A percentile compares a stretch with the other conserved stretches of the same genome.
Conservation (phyloP, 64 coral and sea anemone genomes). For the Pocillopora verrucosa region DNA sequence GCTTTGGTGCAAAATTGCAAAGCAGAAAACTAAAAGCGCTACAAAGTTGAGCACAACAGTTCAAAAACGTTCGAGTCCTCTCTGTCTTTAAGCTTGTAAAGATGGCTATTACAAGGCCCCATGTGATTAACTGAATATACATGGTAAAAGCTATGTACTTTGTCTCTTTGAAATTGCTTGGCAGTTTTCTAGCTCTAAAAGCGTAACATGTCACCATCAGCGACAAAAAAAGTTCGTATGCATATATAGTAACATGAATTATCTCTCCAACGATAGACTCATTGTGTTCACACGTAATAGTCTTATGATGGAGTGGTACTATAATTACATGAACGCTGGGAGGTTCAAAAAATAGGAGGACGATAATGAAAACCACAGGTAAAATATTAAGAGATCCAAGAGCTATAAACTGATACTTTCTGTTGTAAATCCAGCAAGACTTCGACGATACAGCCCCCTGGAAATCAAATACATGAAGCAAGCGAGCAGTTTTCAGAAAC, state of each 20-base stretch:
- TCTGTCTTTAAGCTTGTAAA: constrained; percentile 56
- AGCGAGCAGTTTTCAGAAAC: constrained; percentile 65
- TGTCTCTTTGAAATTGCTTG: constrained; percentile 82
- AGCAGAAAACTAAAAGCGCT: constrained; percentile 65
- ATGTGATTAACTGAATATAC: constrained; percentile 68
- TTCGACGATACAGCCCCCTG: constrained; percentile 37
- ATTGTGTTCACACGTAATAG: neutral
- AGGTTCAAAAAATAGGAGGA: constrained; percentile 47
- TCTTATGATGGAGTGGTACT: constrained; percentile 4
- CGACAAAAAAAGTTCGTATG: constrained; percentile 59
- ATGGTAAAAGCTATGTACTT: constrained; percentile 74
- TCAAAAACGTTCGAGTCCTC: constrained; percentile 18
- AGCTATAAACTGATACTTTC: constrained; percentile 47
- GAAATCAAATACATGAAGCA: constrained; percentile 67
- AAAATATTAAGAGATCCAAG: constrained; percentile 52
- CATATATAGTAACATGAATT: constrained; percentile 36
- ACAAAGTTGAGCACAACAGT: constrained; percentile 32
- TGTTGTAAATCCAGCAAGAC: constrained; percentile 21
- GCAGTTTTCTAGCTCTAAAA: constrained; percentile 85
- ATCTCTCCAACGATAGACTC: neutral
- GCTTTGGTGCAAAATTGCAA: constrained; percentile 72
- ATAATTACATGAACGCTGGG: constrained; percentile 45
- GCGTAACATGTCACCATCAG: constrained; percentile 69
- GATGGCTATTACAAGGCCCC: constrained; percentile 36
- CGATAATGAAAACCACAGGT: constrained; percentile 14